Evolutionary conservation across 2,113 vertebrate species (phyloP).

Genomic region (Taxidea taxus): DNA sequence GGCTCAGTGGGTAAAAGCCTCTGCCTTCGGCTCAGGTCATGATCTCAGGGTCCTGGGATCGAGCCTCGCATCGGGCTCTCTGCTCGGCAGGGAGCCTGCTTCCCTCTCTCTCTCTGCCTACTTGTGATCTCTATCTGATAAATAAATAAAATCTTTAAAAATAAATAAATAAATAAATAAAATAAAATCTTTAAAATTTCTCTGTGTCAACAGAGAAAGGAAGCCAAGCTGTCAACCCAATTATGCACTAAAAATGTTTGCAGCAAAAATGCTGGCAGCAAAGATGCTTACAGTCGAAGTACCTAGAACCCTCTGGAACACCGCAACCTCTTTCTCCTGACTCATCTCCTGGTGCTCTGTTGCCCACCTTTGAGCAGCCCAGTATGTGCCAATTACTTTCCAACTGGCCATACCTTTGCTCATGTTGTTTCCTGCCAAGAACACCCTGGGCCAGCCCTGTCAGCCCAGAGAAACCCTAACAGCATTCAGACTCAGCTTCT

Average conservation of each 20-base stretch:
- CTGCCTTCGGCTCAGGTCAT: no score
- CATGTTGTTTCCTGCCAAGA: background rate
- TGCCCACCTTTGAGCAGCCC: background rate
- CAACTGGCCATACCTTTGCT: background rate
- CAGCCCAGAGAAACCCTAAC: background rate
- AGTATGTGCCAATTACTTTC: background rate
- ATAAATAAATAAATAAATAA: no score
- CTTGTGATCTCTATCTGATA: no score
- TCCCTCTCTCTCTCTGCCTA: no score
- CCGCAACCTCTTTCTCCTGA: background rate
- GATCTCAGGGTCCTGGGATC: no score
- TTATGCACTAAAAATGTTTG: background rate
- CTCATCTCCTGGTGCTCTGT: background rate
- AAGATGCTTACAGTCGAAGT: background rate
- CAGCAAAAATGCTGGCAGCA: background rate
- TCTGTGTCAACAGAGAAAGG: background rate
- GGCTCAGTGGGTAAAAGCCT: no score
- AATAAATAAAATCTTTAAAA: background rate
- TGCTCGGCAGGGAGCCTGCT: no score
- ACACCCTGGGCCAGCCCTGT: background rate
- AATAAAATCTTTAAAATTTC: background rate
- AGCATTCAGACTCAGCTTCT: background rate
- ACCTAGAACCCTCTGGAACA: background rate
- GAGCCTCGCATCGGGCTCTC: no score
- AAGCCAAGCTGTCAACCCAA: background rate